A percentile compares a stretch with the other conserved stretches of the same genome.
These are phyloP conservation scores for Scartelaos histophorus DNA, from an alignment of 2,113 vertebrate species.

Conservation along the genomic window DNA sequence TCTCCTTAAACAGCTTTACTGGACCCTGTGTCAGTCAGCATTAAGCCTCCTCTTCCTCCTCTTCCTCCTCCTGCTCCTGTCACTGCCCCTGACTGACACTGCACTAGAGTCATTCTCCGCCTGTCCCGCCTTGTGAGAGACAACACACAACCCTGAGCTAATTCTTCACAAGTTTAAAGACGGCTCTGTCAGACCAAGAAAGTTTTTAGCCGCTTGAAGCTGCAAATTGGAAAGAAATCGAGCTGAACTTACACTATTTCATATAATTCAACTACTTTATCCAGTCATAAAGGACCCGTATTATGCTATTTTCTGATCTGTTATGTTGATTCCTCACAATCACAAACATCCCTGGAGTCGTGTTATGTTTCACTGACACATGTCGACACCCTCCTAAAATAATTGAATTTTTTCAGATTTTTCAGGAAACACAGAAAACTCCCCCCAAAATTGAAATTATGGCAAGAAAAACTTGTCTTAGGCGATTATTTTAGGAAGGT, in stretches of 20 bases:
- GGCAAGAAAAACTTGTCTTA: too few relatives aligned
- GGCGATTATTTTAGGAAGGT: too few relatives aligned
- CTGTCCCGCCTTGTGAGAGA: conserved; percentile 24
- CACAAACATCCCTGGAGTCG: too few relatives aligned
- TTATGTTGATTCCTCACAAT: too few relatives aligned
- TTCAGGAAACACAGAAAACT: too few relatives aligned
- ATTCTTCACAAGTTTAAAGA: conserved; percentile 47
- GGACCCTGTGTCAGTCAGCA: conserved; percentile 64
- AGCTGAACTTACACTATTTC: not conserved
- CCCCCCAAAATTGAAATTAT: too few relatives aligned
- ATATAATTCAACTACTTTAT: not conserved
- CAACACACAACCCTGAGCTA: conserved; percentile 15
- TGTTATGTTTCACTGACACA: too few relatives aligned
- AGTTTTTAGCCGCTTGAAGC: conserved; percentile 28
- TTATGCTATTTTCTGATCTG: too few relatives aligned
- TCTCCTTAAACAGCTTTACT: conserved; percentile 56
- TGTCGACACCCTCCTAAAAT: too few relatives aligned
- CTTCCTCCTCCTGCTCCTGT: conserved; percentile 48
- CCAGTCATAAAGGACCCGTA: too few relatives aligned
- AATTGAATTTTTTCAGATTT: too few relatives aligned
- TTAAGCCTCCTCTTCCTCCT: conserved; percentile 34
- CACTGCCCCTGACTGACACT: conserved; percentile 54
- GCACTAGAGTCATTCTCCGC: conserved; percentile 35
- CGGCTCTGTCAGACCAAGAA: conserved; percentile 50
- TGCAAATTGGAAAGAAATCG: conserved; percentile 16